phyloP scores from a whole-genome alignment of 2,113 vertebrate species.

The Plestiodon gilberti region DNA sequence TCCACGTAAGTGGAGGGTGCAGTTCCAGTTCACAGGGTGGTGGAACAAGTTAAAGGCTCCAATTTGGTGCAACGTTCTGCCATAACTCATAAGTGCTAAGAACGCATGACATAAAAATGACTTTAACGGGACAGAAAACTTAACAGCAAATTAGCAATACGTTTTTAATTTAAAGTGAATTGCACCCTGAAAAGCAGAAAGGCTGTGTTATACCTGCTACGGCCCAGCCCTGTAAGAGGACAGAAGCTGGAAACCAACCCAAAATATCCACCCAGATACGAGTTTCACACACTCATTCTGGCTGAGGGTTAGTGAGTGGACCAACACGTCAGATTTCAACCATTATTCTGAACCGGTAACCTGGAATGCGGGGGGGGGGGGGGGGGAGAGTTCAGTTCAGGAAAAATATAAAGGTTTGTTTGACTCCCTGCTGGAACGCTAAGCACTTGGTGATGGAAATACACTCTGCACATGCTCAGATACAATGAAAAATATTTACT shows the following conservation, averaged over 20 bases:
- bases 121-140: background rate
- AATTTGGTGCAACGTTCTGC: background rate
- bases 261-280: background rate
- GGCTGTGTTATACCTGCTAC: background rate
- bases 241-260: background rate
- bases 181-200: background rate
- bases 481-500: too few relatives aligned
- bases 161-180: too few relatives aligned
- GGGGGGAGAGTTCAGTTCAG: background rate
- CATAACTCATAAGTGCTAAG: background rate
- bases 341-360: background rate
- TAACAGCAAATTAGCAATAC: background rate
- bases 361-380: background rate
- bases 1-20: background rate
- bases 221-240: background rate
- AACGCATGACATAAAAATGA: background rate
- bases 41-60: background rate
- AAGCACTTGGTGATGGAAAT: background rate
- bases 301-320: background rate
- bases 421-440: background rate
- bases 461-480: background rate
- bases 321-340: background rate
- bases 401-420: background rate
- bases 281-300: background rate
- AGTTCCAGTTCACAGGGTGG: background rate